These are phyloP conservation scores for Watsonalla cultraria DNA, from an alignment of 2,888 invertebrate species.

Conservation along the genomic window DNA sequence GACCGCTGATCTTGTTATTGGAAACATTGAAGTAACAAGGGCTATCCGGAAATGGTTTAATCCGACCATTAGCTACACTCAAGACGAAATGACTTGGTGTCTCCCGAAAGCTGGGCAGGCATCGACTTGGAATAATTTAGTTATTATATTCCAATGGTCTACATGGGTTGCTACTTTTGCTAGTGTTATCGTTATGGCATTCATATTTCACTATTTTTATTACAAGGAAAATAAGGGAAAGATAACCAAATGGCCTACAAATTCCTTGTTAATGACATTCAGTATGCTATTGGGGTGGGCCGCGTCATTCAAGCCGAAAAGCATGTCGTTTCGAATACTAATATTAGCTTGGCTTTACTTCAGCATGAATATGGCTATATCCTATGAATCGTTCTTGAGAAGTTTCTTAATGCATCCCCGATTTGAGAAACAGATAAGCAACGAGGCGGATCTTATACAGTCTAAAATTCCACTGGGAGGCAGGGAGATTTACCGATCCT, in stretches of 20 bases:
- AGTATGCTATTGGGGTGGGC: slow-evolving; percentile 73
- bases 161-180: slow-evolving; percentile 64
- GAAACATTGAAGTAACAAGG: slow-evolving; percentile 69
- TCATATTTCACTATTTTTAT: slow-evolving; percentile 59
- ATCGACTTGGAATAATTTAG: slow-evolving; percentile 66
- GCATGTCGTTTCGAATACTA: slow-evolving; percentile 59
- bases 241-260: slow-evolving; percentile 66
- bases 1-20: slow-evolving; percentile 59
- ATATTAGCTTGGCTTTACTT: slow-evolving; percentile 70
- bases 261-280: slow-evolving; percentile 65
- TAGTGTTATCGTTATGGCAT: slow-evolving; percentile 53
- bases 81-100: slow-evolving; percentile 74
- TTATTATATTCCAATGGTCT: slow-evolving; percentile 70
- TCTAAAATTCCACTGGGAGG: slow-evolving; percentile 67
- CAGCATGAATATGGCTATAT: slow-evolving; percentile 70
- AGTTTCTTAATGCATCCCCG: slow-evolving; percentile 74
- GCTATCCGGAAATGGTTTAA: slow-evolving; percentile 65
- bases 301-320: slow-evolving; percentile 57
- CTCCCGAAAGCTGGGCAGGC: slow-evolving; percentile 62
- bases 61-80: slow-evolving; percentile 67
- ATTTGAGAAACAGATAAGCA: slow-evolving; percentile 72
- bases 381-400: slow-evolving; percentile 72
- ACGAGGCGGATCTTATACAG: slow-evolving; percentile 62
- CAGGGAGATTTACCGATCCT: slow-evolving; percentile 68
- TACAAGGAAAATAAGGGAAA: slow-evolving; percentile 48